Conservation (phyloP, 2,113 vertebrate genomes). For the Calyptomena viridis region DNA sequence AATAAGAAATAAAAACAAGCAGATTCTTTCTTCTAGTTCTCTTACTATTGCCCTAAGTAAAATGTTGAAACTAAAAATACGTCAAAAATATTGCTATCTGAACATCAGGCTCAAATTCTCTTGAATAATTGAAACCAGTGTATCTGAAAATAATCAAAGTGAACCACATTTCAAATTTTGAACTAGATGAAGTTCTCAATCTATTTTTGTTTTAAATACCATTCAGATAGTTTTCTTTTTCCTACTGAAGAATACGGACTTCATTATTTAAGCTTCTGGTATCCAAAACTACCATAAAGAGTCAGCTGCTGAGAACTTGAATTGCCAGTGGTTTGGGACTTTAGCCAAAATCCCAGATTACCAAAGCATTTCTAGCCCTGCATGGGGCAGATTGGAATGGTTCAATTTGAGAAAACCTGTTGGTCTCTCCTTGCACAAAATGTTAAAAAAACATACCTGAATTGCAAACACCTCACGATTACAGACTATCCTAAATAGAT, state of each 20-base stretch:
- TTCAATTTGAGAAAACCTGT: background rate
- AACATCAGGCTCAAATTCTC: conserved; percentile 9
- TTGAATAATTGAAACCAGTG: conserved; percentile 20
- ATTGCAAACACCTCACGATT: background rate
- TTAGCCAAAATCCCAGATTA: conserved; percentile 30
- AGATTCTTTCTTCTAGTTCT: background rate
- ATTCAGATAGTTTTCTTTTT: conserved; percentile 56
- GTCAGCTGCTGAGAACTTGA: conserved; percentile 35
- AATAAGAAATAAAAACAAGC: conserved; percentile 2
- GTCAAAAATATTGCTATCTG: background rate
- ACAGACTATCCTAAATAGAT: background rate
- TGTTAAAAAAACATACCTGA: background rate
- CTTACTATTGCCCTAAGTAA: background rate
- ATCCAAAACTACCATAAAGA: conserved; percentile 47
- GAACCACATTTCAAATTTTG: conserved; percentile 22
- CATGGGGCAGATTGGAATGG: background rate
- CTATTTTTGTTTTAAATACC: conserved; percentile 34
- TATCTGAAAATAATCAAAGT: conserved; percentile 35
- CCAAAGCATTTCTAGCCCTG: background rate
- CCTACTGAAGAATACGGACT: background rate
- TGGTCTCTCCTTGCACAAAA: background rate
- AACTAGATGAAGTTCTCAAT: conserved; percentile 8
- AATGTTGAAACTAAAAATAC: background rate
- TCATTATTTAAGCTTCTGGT: conserved; percentile 45
- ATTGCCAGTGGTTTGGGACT: conserved; percentile 29